Conservation (phyloP, 2,888 invertebrate species). For the Serripes groenlandicus region DNA sequence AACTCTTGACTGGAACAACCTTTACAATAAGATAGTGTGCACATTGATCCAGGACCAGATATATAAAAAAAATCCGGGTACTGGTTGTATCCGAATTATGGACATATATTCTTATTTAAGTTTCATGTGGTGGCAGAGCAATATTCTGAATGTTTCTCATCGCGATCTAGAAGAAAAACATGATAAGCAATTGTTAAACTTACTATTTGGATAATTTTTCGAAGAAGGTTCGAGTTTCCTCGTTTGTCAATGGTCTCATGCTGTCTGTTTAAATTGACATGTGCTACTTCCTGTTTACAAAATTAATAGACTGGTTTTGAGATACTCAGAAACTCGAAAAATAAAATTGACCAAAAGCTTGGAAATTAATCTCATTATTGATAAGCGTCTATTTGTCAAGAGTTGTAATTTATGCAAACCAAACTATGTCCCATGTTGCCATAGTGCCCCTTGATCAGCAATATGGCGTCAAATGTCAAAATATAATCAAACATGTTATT, state of each 20-base stretch:
- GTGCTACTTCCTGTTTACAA: slow-evolving; percentile 46
- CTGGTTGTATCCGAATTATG: no score
- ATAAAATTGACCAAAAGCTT: background rate
- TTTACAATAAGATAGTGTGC: no score
- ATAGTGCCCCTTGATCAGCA: slow-evolving; percentile 58
- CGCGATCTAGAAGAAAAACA: no score
- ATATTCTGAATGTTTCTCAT: no score
- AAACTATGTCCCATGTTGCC: slow-evolving; percentile 48
- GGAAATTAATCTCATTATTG: background rate
- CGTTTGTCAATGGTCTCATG: slow-evolving; percentile 96
- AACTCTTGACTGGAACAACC: no score
- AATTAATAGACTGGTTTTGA: slow-evolving; percentile 25
- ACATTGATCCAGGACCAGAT: no score
- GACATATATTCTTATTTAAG: no score
- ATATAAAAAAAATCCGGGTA: no score
- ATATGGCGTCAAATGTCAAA: slow-evolving; percentile 55
- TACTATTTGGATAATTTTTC: slow-evolving; percentile 98
- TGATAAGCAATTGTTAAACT: no score
- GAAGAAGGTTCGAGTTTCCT: slow-evolving; percentile 94
- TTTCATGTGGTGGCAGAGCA: no score
- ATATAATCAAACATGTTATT: slow-evolving; percentile 1
- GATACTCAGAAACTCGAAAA: background rate
- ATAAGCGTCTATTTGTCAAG: background rate
- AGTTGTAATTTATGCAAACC: slow-evolving; percentile 13
- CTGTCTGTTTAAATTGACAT: slow-evolving; percentile 12